Conservation (phyloP, 2,797 vertebrate species). For the Xiphorhynchus erythropygius region DNA sequence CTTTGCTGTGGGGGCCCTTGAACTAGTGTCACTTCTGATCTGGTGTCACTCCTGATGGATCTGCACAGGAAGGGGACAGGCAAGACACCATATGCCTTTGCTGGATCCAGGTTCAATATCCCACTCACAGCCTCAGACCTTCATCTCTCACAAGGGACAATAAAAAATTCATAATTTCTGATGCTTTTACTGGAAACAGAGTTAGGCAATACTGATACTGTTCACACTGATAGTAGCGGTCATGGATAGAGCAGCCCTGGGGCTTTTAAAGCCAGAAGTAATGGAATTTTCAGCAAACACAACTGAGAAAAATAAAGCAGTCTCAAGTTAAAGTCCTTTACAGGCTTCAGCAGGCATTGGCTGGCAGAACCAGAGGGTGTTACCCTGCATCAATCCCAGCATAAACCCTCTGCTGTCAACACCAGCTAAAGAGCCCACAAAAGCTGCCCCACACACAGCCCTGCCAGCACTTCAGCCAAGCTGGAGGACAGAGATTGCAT, state of each 20-base stretch:
- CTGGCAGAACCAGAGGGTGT: background rate
- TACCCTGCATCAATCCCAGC: background rate
- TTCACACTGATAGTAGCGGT: background rate
- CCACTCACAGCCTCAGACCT: background rate
- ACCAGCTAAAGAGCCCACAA: background rate
- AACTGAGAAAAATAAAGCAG: background rate
- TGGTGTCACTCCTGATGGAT: background rate
- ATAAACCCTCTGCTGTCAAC: conserved; percentile 43
- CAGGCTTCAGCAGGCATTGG: background rate
- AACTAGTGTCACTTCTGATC: no score
- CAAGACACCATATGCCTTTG: background rate
- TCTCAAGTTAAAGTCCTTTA: background rate
- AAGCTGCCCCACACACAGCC: background rate
- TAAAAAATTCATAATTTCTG: background rate
- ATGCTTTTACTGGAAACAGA: background rate
- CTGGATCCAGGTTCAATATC: background rate
- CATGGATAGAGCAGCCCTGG: background rate
- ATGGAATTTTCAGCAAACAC: background rate
- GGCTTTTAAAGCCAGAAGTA: background rate
- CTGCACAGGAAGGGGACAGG: background rate
- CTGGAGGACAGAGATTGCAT: background rate
- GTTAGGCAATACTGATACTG: background rate
- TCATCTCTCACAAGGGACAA: background rate
- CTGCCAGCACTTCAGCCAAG: background rate
- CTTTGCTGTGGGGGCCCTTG: background rate